Conservation (phyloP, 2,113 vertebrate species). For the Takifugu bimaculatus region DNA sequence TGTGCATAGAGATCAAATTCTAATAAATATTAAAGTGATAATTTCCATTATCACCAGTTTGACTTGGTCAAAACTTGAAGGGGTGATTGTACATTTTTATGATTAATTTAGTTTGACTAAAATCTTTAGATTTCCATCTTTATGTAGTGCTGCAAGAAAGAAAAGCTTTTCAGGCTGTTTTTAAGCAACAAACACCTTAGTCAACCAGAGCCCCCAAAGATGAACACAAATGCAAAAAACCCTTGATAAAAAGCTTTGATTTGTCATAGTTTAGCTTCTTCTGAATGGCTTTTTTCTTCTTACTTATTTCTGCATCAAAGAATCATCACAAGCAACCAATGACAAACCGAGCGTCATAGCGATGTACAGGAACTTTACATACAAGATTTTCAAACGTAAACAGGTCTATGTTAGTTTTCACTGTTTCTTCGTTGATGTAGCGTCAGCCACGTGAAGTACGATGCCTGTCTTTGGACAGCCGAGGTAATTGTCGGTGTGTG, state of each 20-base stretch:
- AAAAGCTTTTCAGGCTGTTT: slow-evolving; percentile 50
- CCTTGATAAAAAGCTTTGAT: slow-evolving; percentile 66
- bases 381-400: slow-evolving; percentile 38
- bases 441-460: slow-evolving; percentile 66
- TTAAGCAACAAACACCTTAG: slow-evolving; percentile 59
- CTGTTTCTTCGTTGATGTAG: slow-evolving; percentile 60
- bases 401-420: slow-evolving; percentile 46
- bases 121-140: slow-evolving; percentile 30
- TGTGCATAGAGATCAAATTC: slow-evolving; percentile 75
- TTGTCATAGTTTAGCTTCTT: slow-evolving; percentile 59
- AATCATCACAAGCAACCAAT: slow-evolving; percentile 65
- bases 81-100: slow-evolving; percentile 71
- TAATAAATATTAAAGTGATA: slow-evolving; percentile 72
- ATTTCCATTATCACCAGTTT: slow-evolving; percentile 51
- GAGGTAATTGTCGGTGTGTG: slow-evolving; percentile 69
- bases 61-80: slow-evolving; percentile 61
- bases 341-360: slow-evolving; percentile 56
- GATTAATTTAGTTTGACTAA: slow-evolving; percentile 65
- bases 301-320: slow-evolving; percentile 58
- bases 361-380: slow-evolving; percentile 62
- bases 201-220: slow-evolving; percentile 45
- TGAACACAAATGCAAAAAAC: slow-evolving; percentile 61
- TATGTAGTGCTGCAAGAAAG: slow-evolving; percentile 53
- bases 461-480: slow-evolving; percentile 74
- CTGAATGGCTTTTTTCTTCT: slow-evolving; percentile 54